Evolutionary conservation across 2,113 vertebrate genomes (phyloP).

Genomic region (Barbus barbus): DNA sequence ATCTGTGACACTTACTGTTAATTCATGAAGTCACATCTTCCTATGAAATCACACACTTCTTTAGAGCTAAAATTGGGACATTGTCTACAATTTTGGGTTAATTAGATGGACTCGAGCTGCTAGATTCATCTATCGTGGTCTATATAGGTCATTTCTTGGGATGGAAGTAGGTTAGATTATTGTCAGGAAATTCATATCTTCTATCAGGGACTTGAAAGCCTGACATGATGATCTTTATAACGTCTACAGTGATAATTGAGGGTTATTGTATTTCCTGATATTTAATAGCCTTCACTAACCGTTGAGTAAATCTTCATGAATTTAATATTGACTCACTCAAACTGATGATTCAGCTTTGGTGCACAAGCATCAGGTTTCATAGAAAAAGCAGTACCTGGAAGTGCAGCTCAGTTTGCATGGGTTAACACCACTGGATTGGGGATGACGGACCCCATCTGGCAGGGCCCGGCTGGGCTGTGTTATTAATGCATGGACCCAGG

Average conservation of each 20-base stretch:
- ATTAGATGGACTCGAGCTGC: constrained; percentile 48
- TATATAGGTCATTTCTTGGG: constrained; percentile 47
- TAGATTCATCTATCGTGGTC: constrained; percentile 22
- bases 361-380: neutral
- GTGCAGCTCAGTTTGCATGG: neutral
- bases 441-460: constrained; percentile 36
- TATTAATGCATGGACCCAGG: constrained; percentile 12
- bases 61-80: constrained; percentile 43
- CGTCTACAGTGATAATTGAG: neutral
- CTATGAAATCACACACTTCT: constrained; percentile 33
- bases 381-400: neutral
- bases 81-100: constrained; percentile 47
- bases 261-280: neutral
- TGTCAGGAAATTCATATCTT: constrained; percentile 17
- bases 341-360: neutral
- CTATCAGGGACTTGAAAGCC: constrained; percentile 13
- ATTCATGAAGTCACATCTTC: constrained; percentile 44
- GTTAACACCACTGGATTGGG: neutral
- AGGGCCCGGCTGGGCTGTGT: neutral
- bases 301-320: neutral
- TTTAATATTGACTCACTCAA: neutral
- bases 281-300: neutral
- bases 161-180: constrained; percentile 47
- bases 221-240: neutral
- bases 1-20: constrained; percentile 42